Evolutionary conservation across 2,797 vertebrate genomes (phyloP).

Genomic region (Leptoclinus maculatus): DNA sequence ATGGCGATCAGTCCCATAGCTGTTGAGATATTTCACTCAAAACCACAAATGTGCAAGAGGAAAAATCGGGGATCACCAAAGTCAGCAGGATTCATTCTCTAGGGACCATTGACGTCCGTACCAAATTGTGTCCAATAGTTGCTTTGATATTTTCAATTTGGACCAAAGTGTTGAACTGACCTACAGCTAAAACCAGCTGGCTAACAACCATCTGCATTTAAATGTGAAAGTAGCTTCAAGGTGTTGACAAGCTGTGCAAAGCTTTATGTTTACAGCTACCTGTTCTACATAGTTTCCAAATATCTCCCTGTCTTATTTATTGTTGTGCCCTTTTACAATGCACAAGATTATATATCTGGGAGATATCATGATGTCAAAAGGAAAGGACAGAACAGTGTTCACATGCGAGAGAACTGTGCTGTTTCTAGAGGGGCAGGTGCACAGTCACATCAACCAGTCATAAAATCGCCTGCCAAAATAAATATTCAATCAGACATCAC

Average conservation of each 20-base stretch:
- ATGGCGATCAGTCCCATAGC: too few relatives aligned
- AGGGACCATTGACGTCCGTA: neutral
- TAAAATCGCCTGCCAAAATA: neutral
- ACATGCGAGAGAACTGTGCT: neutral
- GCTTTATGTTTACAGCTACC: neutral
- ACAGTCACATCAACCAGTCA: conserved; percentile 12
- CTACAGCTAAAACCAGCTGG: too few relatives aligned
- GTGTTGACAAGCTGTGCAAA: neutral
- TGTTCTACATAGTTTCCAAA: conserved; percentile 17
- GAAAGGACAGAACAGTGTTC: neutral
- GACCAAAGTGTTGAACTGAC: neutral
- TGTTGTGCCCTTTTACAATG: neutral
- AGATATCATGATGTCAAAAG: conserved; percentile 15
- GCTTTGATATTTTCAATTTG: neutral
- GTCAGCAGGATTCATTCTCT: neutral
- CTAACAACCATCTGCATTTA: neutral
- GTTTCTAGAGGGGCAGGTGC: neutral
- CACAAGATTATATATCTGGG: neutral
- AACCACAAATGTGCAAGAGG: too few relatives aligned
- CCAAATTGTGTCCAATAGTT: neutral
- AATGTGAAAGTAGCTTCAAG: neutral
- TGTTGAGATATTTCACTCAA: too few relatives aligned
- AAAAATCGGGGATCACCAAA: too few relatives aligned
- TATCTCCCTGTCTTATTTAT: conserved; percentile 14
- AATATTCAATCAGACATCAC: conserved; percentile 20